Evolutionary conservation across 1,140 invertebrate genomes (phyloP), one percentile per base, ranked within the genome.

Genomic region (Asbolus verrucosus): DNA sequence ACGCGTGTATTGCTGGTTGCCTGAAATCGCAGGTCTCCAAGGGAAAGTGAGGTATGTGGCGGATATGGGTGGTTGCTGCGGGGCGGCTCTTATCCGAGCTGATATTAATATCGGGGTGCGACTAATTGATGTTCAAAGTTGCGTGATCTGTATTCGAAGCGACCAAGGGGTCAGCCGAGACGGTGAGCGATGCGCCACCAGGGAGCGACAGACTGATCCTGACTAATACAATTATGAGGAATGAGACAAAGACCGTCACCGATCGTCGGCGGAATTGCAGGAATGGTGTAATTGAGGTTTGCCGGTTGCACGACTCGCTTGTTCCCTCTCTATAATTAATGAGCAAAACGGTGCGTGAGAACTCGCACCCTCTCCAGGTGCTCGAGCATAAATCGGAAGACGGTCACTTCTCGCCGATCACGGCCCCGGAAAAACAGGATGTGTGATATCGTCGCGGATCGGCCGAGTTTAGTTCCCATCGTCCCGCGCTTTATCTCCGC

Each of bases 201-300:
- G 65, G 71, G 61, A 68, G 63, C 50, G 31, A 67, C 30, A 73
- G 69, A 33, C 39, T 43, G 72, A 73, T 73, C 69, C 66, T 71
- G 65, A 68, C 69, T 73, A 70, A 70, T 73, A 67, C 72, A 74
- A 74, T 74, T 71, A 72, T 72, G 70, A 74, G 72, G 66, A 74
- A 74, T 69, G 67, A 74, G 71, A 75, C 65, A 54, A 54, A 54
- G 46, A 54, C 46, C 46, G 46, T 54, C 46, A 54, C 19, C 41
- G 72, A 67, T 73, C 74, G 70, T 67, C 41, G 33, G 24, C 70
- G 74, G 74, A 75, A 75, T 75, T 75, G 63, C 74, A 70, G 72
- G 74, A 75, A 75, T 75, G 74, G 70, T 75, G 74, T 75, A 75
- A 75, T 75, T 74, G 74, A 75, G 74, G 74, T 75, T 75, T 41